Percentiles rank a stretch among this genome's conserved stretches.
phyloP scores from a whole-genome alignment of 2,888 invertebrate species.

The Bimastos eiseni region DNA sequence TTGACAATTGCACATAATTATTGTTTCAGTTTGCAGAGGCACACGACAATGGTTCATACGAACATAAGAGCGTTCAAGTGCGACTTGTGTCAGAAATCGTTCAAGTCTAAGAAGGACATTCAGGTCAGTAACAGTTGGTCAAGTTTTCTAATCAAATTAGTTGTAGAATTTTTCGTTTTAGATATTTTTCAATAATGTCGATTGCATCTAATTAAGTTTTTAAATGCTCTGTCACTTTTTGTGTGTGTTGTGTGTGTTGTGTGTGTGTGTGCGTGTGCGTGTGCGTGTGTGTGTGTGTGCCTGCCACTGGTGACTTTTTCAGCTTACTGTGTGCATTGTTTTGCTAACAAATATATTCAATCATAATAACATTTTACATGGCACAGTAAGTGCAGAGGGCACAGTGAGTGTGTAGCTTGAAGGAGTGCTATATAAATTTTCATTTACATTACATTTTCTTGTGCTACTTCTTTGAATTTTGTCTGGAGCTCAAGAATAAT shows the following conservation, averaged over 20 bases:
- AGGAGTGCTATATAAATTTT: no score
- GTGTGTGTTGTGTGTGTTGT: not conserved
- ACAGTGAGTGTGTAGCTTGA: no score
- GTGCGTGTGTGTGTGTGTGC: no score
- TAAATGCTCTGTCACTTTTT: not conserved
- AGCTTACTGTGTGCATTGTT: no score
- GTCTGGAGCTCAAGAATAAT: no score
- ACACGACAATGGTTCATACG: constrained; percentile 41
- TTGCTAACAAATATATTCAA: no score
- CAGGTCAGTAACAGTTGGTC: constrained; percentile 32
- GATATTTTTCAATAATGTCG: not conserved
- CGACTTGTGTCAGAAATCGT: constrained; percentile 38
- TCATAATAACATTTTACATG: no score
- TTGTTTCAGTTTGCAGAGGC: constrained; percentile 38
- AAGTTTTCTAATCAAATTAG: not conserved
- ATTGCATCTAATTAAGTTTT: not conserved
- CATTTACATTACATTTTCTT: no score
- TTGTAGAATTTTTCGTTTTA: not conserved
- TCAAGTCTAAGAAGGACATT: constrained; percentile 44
- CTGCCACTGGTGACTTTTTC: no score
- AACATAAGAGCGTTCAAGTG: constrained; percentile 41
- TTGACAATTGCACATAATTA: not conserved
- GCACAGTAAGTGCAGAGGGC: no score
- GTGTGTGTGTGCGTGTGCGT: no score
- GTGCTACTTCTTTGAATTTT: no score